A percentile compares a stretch with the other conserved stretches of the same genome.
Conservation (phyloP, 2,113 vertebrate species). For the Elephas maximus region DNA sequence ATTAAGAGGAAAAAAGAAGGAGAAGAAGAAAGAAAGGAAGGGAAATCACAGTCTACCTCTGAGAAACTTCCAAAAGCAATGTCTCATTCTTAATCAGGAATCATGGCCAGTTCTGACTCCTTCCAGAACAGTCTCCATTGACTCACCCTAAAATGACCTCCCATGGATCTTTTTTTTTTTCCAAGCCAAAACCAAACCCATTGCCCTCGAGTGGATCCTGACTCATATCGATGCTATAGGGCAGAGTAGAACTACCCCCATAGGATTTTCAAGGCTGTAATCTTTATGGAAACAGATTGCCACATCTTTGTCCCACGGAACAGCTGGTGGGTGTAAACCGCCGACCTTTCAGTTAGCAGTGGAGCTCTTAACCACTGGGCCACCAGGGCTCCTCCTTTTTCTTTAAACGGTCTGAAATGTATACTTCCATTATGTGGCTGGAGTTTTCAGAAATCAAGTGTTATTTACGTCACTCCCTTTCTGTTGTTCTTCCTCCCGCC, state of each 20-base stretch:
- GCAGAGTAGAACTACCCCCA: background rate
- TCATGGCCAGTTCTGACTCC: background rate
- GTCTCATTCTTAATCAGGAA: background rate
- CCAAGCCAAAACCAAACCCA: background rate
- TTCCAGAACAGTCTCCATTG: background rate
- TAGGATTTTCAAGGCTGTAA: background rate
- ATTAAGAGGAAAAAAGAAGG: background rate
- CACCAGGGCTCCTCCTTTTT: background rate
- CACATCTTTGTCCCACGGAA: background rate
- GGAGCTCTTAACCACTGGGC: background rate
- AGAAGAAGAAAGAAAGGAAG: too few relatives aligned
- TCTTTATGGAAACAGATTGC: background rate
- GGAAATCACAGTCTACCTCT: background rate
- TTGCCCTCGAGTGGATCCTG: background rate
- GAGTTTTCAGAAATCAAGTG: background rate
- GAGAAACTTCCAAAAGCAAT: background rate
- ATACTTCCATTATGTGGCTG: background rate
- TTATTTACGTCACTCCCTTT: too few relatives aligned
- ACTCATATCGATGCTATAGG: too few relatives aligned
- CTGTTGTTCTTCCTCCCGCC: accelerated
- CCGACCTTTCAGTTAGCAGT: background rate
- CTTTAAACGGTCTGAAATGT: background rate
- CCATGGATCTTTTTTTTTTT: background rate
- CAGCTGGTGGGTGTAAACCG: background rate
- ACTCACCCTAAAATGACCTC: background rate